phyloP scores from a whole-genome alignment of 2,113 vertebrate species.

The Lophius piscatorius region DNA sequence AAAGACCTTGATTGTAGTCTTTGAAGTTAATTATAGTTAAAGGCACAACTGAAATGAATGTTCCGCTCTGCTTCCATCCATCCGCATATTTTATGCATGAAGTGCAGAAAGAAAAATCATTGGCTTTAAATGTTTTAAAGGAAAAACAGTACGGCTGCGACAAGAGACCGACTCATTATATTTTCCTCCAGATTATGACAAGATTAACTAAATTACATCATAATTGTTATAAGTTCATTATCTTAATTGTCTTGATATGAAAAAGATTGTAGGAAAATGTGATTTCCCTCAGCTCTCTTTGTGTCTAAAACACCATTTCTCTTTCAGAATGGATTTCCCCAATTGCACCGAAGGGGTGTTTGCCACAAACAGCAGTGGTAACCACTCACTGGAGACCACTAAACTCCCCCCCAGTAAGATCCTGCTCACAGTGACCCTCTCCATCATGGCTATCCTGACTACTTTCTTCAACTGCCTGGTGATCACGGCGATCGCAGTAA shows the following conservation, averaged over 20 bases:
- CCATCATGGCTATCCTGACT: slow-evolving; percentile 89
- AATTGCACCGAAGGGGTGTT: slow-evolving; percentile 86
- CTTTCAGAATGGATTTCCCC: slow-evolving; percentile 88
- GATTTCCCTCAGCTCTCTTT: neutral
- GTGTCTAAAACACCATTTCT: slow-evolving; percentile 25
- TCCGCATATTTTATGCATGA: slow-evolving; percentile 24
- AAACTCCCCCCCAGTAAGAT: slow-evolving; percentile 86
- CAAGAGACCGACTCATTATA: neutral
- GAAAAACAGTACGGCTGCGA: neutral
- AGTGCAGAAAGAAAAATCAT: slow-evolving; percentile 11
- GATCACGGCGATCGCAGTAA: slow-evolving; percentile 95
- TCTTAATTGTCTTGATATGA: slow-evolving; percentile 1
- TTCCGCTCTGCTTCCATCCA: slow-evolving; percentile 15
- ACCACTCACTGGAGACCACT: slow-evolving; percentile 61
- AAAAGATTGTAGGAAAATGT: neutral
- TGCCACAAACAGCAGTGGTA: slow-evolving; percentile 61
- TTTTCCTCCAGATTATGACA: neutral
- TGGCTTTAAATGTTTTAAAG: neutral
- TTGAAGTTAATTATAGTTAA: slow-evolving; percentile 16
- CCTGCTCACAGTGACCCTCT: slow-evolving; percentile 89
- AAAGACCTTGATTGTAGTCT: slow-evolving; percentile 16
- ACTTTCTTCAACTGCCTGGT: slow-evolving; percentile 96
- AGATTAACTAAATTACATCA: neutral
- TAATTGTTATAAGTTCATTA: neutral
- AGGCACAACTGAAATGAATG: slow-evolving; percentile 28